Conservation (phyloP, 2,888 invertebrate species). For the Oithona nana region DNA sequence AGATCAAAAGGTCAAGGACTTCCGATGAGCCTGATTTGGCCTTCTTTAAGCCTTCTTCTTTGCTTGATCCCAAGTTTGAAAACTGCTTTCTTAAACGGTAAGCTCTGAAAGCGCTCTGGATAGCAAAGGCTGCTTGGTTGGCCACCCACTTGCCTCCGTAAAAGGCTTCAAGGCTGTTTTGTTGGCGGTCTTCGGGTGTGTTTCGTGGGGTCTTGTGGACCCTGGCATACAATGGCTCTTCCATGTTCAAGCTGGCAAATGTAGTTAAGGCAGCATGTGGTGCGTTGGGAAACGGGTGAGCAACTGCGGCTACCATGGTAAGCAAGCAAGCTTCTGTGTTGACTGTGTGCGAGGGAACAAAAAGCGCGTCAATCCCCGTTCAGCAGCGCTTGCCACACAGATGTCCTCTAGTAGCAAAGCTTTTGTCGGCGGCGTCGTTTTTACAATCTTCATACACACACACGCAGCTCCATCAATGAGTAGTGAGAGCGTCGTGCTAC, state of each 20-base stretch:
- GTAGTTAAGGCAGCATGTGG: not conserved
- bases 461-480: too few species aligned
- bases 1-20: not conserved
- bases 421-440: too few species aligned
- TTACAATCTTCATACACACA: too few species aligned
- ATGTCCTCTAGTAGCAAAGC: too few species aligned
- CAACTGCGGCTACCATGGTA: not conserved
- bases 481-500: too few species aligned
- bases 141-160: not conserved
- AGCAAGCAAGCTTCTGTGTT: not conserved
- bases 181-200: not conserved
- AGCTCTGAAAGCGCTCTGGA: constrained; percentile 8
- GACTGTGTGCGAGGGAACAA: not conserved
- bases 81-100: constrained; percentile 3
- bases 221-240: not conserved
- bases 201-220: not conserved
- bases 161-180: not conserved
- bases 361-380: too few species aligned
- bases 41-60: too few species aligned
- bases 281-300: not conserved
- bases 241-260: not conserved
- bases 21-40: not conserved
- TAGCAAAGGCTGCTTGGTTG: constrained; percentile 8
- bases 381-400: not conserved
- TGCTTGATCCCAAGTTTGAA: not conserved